Base-by-base conservation (phyloP, 2,113 vertebrate genomes). In the Paramisgurnus dabryanus region DNA sequence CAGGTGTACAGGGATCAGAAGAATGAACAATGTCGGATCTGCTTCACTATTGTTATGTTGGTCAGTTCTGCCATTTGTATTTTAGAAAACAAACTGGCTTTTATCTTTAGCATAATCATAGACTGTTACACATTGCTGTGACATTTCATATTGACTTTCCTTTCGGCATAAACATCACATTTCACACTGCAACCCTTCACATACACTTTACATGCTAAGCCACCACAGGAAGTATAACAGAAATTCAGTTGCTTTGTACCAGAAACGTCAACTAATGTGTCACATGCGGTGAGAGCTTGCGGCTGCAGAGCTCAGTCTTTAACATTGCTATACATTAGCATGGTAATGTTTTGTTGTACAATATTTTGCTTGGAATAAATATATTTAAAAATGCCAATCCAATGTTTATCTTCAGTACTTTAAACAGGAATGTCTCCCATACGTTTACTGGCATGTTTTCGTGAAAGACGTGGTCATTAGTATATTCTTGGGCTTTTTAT, bases 401-500 rank as follows among this genome's bases (percentile, higher is more conserved):
- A 34, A 34, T 61, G 55, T 61, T 57, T 74, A 45, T 45, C 60
- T 10, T 1, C n/a, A 60, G 13, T 15, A 4, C 7, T 58, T 18
- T n/a, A 58, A 58, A 55, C 11, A 15, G 40, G 34, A 64, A 63
- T 66, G 49, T 73, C 70, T 67, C 55, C 41, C 65, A 71, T 64
- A 40, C 53, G 39, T 84, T 67, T 78, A 78, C 78, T 49, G 63
- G 45, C 63, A 76, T 67, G 79, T 84, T 72, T 77, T 78, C 60
- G 57, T 70, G 83, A 57, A 76, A 77, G 80, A 75, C 43, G 76
- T 75, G 55, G 80, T 49, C 49, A 40, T 70, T 65, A 17, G 76
- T 49, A 65, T 63, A 80, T 41, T 55, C 82, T 41, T 22, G 17
- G 50, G 47, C 78, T 85, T 80, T 80, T 80, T 82, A 80, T 85